Percentiles rank a stretch among this genome's conserved stretches.
phyloP scores from a whole-genome alignment of 2,888 invertebrate genomes.

The Agrypnus murinus region DNA sequence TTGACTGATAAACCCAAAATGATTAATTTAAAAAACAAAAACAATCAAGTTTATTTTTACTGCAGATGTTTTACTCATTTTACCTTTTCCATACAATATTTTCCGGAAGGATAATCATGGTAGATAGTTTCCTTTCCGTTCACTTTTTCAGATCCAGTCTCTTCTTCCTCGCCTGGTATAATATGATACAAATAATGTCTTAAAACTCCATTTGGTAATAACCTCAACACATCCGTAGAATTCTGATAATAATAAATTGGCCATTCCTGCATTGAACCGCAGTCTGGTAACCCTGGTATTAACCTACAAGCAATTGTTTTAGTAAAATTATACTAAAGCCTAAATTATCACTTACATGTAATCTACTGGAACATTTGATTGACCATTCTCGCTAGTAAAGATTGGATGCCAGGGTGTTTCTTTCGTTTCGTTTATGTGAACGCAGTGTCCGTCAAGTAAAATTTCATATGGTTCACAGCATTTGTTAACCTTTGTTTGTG shows the following conservation, averaged over 20 bases:
- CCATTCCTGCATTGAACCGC: conserved; percentile 81
- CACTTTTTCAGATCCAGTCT: conserved; percentile 66
- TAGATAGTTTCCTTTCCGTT: conserved; percentile 74
- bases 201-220: conserved; percentile 82
- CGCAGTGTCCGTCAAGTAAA: conserved; percentile 80
- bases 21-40: no score
- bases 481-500: conserved; percentile 78
- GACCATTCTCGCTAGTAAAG: conserved; percentile 79
- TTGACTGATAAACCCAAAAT: no score
- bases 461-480: conserved; percentile 85
- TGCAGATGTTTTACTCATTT: conserved; percentile 29
- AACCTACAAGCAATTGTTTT: conserved; percentile 70
- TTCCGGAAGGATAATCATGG: conserved; percentile 82
- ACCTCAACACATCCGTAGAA: conserved; percentile 77
- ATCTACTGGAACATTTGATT: conserved; percentile 73
- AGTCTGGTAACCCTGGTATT: conserved; percentile 80
- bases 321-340: not conserved
- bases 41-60: conserved; percentile 2
- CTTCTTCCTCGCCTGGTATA: conserved; percentile 68
- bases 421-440: conserved; percentile 76
- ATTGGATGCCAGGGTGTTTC: conserved; percentile 77
- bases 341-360: conserved; percentile 64
- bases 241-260: conserved; percentile 78
- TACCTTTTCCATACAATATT: conserved; percentile 90
- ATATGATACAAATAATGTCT: conserved; percentile 82